Evolutionary conservation across 1,140 invertebrate species (phyloP), one percentile per base, ranked within the genome.

Genomic region (Sminthurinus signatus): DNA sequence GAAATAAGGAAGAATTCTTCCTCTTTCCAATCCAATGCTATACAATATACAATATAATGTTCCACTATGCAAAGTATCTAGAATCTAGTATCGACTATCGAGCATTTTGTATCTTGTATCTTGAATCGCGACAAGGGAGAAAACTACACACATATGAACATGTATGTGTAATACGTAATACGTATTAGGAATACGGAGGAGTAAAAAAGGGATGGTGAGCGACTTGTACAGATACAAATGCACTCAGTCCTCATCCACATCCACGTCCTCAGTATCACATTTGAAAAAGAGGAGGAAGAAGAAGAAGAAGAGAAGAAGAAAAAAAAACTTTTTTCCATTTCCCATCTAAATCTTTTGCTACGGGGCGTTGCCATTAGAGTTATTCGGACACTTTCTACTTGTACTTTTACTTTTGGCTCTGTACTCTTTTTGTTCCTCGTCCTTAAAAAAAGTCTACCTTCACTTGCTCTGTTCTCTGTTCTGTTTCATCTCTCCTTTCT

Each of bases 81-180:
- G n/a, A n/a, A n/a, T n/a, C n/a, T n/a, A n/a, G n/a, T n/a, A n/a
- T n/a, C n/a, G n/a, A n/a, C n/a, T n/a, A n/a, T n/a, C n/a, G n/a
- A n/a, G n/a, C n/a, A n/a, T n/a, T n/a, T n/a, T n/a, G n/a, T n/a
- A n/a, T n/a, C n/a, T n/a, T n/a, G n/a, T n/a, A n/a, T n/a, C n/a
- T n/a, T n/a, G n/a, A n/a, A n/a, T n/a, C n/a, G n/a, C n/a, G n/a
- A n/a, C n/a, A n/a, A 43, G 12, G 64, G 64, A 66, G 60, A 62
- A 68, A 64, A 61, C 63, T 68, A 60, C 60, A 68, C 62, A 68
- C 66, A 68, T 63, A 68, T 61, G 66, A 64, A 63, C 66, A 8
- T 64, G n/a, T n/a, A 68, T 68, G 63, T 68, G 66, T 61, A 68
- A 68, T 62, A 68, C 55, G 61, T 60, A 68, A 63, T 68, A 14